Percentiles rank a stretch among this genome's conserved stretches.
These are phyloP conservation scores for Caenorhabditis sp. DNA, from an alignment of 2,888 invertebrate species.

Conservation along the genomic window DNA sequence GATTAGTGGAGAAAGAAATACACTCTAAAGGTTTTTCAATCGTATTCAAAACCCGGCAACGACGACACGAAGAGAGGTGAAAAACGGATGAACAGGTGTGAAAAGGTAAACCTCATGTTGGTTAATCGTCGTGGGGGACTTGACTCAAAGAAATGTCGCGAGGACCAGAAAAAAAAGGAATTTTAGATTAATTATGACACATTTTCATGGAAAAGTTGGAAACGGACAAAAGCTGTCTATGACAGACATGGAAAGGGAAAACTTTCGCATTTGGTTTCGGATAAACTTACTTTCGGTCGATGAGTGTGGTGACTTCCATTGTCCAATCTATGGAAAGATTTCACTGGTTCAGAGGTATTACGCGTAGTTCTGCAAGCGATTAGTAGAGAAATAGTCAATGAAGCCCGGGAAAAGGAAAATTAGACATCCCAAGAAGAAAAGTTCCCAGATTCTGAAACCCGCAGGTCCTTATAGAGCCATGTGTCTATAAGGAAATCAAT, in stretches of 20 bases:
- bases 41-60: slow-evolving; percentile 15
- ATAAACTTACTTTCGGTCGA: slow-evolving; percentile 63
- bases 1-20: slow-evolving; percentile 19
- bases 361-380: slow-evolving; percentile 61
- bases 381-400: slow-evolving; percentile 37
- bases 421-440: slow-evolving; percentile 4
- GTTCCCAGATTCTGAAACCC: not conserved
- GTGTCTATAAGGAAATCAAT: slow-evolving; percentile 14
- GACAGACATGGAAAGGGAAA: not conserved
- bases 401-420: slow-evolving; percentile 14
- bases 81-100: slow-evolving; percentile 36
- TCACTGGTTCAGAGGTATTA: slow-evolving; percentile 52
- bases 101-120: slow-evolving; percentile 42
- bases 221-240: slow-evolving; percentile 45
- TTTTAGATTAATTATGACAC: not conserved
- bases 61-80: slow-evolving; percentile 43
- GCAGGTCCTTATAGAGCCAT: slow-evolving; percentile 7
- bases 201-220: not conserved
- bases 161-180: slow-evolving; percentile 50
- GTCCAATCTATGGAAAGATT: slow-evolving; percentile 23
- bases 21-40: slow-evolving; percentile 24
- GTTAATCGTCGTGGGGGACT: slow-evolving; percentile 45
- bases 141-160: slow-evolving; percentile 57
- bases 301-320: slow-evolving; percentile 51
- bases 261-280: too few relatives aligned